Conservation (phyloP, 1,140 invertebrate species). For the Pogonomyrmex barbatus region DNA sequence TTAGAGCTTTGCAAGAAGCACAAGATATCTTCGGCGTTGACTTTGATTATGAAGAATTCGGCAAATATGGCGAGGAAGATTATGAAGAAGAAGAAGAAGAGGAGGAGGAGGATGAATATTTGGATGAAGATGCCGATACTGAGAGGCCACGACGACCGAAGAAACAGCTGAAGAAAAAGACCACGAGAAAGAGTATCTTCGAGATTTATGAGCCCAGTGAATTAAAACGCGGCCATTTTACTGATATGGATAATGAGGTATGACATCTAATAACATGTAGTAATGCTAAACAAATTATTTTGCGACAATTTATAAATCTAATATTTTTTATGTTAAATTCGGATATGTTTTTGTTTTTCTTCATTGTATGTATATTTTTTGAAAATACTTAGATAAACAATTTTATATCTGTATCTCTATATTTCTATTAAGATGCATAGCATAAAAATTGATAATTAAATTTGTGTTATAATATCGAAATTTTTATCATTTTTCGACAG, state of each 20-base stretch:
- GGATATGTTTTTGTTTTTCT: not conserved
- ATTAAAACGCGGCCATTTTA: conserved; percentile 97
- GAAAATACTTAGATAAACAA: not conserved
- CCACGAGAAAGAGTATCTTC: conserved; percentile 95
- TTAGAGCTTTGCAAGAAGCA: conserved; percentile 97
- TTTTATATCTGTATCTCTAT: not conserved
- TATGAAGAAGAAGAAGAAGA: conserved; percentile 94
- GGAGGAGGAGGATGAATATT: conserved; percentile 91
- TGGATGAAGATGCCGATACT: conserved; percentile 90
- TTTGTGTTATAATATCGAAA: not conserved
- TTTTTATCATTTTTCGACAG: not conserved
- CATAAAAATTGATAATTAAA: conserved; percentile 16
- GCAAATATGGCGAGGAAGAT: conserved; percentile 94
- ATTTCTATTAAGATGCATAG: not conserved
- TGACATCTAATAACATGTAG: conserved; percentile 7
- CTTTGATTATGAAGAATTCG: conserved; percentile 98
- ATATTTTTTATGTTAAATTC: not conserved
- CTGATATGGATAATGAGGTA: conserved; percentile 96
- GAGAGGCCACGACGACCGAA: conserved; percentile 87
- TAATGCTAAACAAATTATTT: conserved; percentile 21
- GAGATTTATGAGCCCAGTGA: conserved; percentile 99
- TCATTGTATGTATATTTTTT: not conserved
- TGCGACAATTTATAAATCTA: not conserved
- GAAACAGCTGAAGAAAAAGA: conserved; percentile 92
- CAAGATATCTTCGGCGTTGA: conserved; percentile 99